Evolutionary conservation across 1,140 invertebrate genomes (phyloP).

Genomic region (Archivesica marissinica): DNA sequence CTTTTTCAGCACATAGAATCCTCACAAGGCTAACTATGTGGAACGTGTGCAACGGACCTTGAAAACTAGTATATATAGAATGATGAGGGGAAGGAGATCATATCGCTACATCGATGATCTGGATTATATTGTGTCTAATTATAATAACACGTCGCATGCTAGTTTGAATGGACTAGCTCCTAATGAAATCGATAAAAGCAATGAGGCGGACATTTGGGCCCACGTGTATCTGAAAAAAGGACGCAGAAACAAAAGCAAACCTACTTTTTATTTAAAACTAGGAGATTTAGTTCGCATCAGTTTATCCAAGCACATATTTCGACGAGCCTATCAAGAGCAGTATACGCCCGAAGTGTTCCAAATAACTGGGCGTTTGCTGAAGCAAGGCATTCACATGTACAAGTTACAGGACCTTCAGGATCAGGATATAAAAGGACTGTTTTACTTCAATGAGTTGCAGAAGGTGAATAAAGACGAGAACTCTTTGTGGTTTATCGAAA

Average conservation of each 20-base stretch:
- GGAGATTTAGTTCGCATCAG: background rate
- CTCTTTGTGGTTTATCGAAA: slow-evolving; percentile 1
- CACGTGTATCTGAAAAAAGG: background rate
- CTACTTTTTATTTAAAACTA: background rate
- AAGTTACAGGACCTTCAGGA: background rate
- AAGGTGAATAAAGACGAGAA: slow-evolving; percentile 36
- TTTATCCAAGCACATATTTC: background rate
- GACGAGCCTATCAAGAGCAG: too few relatives aligned
- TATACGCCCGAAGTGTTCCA: background rate
- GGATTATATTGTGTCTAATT: slow-evolving; percentile 5
- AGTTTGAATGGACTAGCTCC: slow-evolving; percentile 14
- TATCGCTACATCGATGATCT: slow-evolving; percentile 31
- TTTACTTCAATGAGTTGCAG: slow-evolving; percentile 31
- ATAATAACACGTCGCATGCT: slow-evolving; percentile 19
- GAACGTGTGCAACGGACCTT: slow-evolving; percentile 30
- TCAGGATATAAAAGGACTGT: slow-evolving; percentile 30
- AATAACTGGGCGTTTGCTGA: background rate
- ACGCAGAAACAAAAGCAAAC: too few relatives aligned
- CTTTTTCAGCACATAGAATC: slow-evolving; percentile 37
- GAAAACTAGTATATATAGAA: background rate
- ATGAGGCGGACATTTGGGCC: slow-evolving; percentile 2
- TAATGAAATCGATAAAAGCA: slow-evolving; percentile 26
- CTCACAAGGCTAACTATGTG: slow-evolving; percentile 19
- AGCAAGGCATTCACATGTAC: slow-evolving; percentile 42
- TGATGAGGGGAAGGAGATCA: slow-evolving; percentile 27